A percentile compares a stretch with the other conserved stretches of the same genome.
Evolutionary conservation across 2,888 invertebrate species (phyloP).

Genomic region (Chouioia cunea): DNA sequence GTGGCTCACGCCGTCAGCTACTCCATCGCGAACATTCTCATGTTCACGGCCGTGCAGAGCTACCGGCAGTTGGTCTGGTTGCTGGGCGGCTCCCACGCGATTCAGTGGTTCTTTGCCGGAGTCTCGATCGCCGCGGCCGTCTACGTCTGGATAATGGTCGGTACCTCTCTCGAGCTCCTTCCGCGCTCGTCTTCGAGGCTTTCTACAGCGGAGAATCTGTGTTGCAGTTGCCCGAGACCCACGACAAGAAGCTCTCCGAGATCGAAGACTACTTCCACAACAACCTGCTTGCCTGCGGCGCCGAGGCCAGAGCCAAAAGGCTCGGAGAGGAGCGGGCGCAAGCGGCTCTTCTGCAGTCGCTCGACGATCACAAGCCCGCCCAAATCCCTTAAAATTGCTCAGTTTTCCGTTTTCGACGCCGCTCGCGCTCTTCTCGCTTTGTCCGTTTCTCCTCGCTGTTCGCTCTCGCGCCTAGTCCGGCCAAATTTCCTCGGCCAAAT

Average conservation of each 20-base stretch:
- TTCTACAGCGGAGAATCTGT: too few species aligned
- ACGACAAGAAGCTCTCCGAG: conserved; percentile 68
- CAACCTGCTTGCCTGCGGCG: conserved; percentile 62
- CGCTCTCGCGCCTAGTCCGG: too few species aligned
- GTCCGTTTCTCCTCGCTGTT: conserved; percentile 4
- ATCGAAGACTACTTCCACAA: conserved; percentile 70
- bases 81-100: conserved; percentile 69
- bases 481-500: too few species aligned
- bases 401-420: not conserved
- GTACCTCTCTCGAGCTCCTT: too few species aligned
- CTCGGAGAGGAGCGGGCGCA: conserved; percentile 53
- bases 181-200: too few species aligned
- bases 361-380: conserved; percentile 56
- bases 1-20: conserved; percentile 73
- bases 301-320: conserved; percentile 57
- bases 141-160: conserved; percentile 67
- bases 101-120: conserved; percentile 73
- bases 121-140: conserved; percentile 67
- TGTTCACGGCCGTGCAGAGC: conserved; percentile 73
- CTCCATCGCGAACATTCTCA: conserved; percentile 72
- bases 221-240: conserved; percentile 68
- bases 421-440: not conserved
- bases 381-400: conserved; percentile 53
- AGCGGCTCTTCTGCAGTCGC: conserved; percentile 54
- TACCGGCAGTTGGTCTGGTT: conserved; percentile 63